Evolutionary conservation across 2,113 vertebrate species (phyloP).

Genomic region (Pituophis catenifer): DNA sequence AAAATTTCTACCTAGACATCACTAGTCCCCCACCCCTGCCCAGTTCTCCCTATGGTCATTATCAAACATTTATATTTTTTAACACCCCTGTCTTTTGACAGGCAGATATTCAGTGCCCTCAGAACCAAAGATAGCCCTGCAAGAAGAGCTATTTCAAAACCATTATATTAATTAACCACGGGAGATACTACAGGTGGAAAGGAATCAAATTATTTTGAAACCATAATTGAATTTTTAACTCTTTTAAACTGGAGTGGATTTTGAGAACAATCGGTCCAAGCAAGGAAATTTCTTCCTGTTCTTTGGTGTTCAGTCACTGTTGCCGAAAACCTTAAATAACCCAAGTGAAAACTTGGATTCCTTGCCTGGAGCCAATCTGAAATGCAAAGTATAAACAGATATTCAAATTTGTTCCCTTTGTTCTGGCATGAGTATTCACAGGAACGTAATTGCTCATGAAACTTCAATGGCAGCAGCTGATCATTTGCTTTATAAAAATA

Average conservation of each 20-base stretch:
- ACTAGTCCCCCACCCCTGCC: neutral
- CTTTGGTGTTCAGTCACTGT: constrained; percentile 44
- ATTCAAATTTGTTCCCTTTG: constrained; percentile 41
- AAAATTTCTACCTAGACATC: constrained; percentile 64
- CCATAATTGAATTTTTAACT: constrained; percentile 64
- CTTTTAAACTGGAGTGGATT: constrained; percentile 58
- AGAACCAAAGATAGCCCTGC: constrained; percentile 53
- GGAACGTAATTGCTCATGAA: neutral
- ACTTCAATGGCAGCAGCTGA: neutral
- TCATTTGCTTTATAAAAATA: neutral
- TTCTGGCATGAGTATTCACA: constrained; percentile 3
- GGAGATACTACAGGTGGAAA: constrained; percentile 55
- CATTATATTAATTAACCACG: constrained; percentile 71
- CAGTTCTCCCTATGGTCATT: constrained; percentile 20
- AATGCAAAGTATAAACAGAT: constrained; percentile 45
- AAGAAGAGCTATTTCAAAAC: constrained; percentile 66
- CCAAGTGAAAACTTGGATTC: constrained; percentile 38
- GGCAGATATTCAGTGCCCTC: constrained; percentile 51
- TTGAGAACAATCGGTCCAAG: constrained; percentile 52
- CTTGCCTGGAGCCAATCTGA: constrained; percentile 33
- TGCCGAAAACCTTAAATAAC: constrained; percentile 42
- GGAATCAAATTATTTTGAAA: constrained; percentile 64
- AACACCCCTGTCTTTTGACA: constrained; percentile 42
- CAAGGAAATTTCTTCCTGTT: constrained; percentile 26
- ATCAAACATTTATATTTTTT: constrained; percentile 53